Percentiles rank a stretch among this genome's conserved stretches.
Conservation (phyloP, 2,113 vertebrate species). For the Pseudolaguvia tuberculata region DNA sequence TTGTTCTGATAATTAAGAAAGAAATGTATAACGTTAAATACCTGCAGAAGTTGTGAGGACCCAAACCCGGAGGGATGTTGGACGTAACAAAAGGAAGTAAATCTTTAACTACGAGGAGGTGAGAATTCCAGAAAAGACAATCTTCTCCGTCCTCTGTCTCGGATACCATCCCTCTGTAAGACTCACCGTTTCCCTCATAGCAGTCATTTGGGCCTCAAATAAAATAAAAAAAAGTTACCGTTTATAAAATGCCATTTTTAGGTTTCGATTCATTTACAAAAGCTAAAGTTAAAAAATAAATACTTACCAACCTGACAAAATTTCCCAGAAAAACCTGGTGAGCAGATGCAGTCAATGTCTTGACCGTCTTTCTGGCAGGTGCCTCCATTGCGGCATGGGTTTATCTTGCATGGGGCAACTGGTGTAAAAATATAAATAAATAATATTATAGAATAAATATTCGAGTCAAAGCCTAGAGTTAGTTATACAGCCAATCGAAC, state of each 20-base stretch:
- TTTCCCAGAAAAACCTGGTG: conserved; percentile 54
- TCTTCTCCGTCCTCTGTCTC: conserved; percentile 62
- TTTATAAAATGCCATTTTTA: background rate
- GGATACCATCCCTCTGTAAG: conserved; percentile 65
- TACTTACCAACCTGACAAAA: conserved; percentile 69
- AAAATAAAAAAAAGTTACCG: background rate
- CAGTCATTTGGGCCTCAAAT: conserved; percentile 64
- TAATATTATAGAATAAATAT: too few relatives aligned
- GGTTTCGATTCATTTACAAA: background rate
- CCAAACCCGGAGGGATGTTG: conserved; percentile 57
- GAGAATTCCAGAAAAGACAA: conserved; percentile 72
- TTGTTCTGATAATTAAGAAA: background rate
- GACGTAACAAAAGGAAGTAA: conserved; percentile 50
- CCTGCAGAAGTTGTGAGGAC: conserved; percentile 73
- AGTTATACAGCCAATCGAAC: too few relatives aligned
- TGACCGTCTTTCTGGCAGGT: conserved; percentile 52
- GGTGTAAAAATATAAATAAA: conserved; percentile 16
- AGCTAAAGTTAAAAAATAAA: background rate
- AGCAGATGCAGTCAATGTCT: conserved; percentile 66
- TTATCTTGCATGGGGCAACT: conserved; percentile 60
- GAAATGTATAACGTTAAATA: conserved; percentile 29
- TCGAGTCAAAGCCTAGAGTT: too few relatives aligned
- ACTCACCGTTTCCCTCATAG: conserved; percentile 62
- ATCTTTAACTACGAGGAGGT: conserved; percentile 59
- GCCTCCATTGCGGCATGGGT: conserved; percentile 66